phyloP scores from a whole-genome alignment of 2,113 vertebrate genomes.

The Symphodus melops region DNA sequence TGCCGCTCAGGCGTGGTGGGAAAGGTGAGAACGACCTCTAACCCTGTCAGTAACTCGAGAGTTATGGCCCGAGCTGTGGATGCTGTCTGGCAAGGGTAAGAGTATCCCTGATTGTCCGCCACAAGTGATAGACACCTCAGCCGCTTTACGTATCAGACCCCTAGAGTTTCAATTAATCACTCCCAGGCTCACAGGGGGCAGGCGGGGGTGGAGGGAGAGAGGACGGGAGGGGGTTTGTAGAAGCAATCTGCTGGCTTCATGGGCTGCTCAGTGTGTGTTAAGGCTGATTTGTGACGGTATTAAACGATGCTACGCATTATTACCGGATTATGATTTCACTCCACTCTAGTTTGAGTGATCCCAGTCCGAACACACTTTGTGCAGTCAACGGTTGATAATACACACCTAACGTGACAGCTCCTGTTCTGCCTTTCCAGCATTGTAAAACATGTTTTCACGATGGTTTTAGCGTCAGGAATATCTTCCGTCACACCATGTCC shows the following conservation, averaged over 20 bases:
- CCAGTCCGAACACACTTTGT: neutral
- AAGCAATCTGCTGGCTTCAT: conserved; percentile 30
- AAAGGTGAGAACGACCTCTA: conserved; percentile 61
- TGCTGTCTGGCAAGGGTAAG: conserved; percentile 56
- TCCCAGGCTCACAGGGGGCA: conserved; percentile 21
- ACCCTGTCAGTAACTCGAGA: conserved; percentile 63
- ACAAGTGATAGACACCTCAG: conserved; percentile 41
- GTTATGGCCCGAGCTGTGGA: conserved; percentile 18
- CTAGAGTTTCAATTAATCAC: conserved; percentile 53
- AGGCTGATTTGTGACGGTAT: conserved; percentile 15
- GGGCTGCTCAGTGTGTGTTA: conserved; percentile 26
- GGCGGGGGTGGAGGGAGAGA: neutral
- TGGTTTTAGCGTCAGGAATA: no score
- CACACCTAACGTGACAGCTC: neutral
- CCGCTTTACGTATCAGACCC: conserved; percentile 42
- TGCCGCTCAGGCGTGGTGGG: conserved; percentile 11
- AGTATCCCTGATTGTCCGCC: conserved; percentile 42
- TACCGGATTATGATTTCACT: conserved; percentile 8
- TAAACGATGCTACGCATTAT: conserved; percentile 6
- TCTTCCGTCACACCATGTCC: no score
- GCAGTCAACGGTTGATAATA: conserved; percentile 17
- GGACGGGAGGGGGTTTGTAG: neutral
- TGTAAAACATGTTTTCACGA: no score
- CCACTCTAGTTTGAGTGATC: neutral
- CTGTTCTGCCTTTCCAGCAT: neutral